Evolutionary conservation across 2,797 vertebrate species (phyloP).

Genomic region (Epinephelus awoara): DNA sequence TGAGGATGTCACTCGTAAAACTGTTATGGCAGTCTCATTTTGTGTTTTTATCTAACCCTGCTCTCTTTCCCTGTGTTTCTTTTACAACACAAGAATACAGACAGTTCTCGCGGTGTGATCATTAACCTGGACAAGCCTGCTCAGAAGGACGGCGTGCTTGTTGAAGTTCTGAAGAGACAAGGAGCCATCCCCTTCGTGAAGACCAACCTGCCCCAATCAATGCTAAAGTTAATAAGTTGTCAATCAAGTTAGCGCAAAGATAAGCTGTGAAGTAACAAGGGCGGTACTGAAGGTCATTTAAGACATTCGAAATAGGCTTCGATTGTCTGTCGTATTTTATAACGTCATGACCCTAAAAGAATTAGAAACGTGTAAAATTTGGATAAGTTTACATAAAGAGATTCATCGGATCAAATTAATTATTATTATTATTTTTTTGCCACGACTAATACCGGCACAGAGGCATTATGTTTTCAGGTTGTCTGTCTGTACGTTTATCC

Average conservation of each 20-base stretch:
- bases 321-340: too few species aligned
- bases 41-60: not conserved
- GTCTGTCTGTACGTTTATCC: too few species aligned
- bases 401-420: too few species aligned
- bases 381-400: too few species aligned
- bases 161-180: constrained; percentile 93
- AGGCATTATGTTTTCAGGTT: too few species aligned
- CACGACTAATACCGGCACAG: too few species aligned
- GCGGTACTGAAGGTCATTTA: too few species aligned
- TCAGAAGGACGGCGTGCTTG: constrained; percentile 87
- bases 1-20: not conserved
- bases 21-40: not conserved
- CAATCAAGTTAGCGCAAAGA: not conserved
- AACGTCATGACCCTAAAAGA: too few species aligned
- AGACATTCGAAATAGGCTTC: too few species aligned
- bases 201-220: constrained; percentile 93
- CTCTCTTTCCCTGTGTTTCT: not conserved
- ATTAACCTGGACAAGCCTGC: constrained; percentile 83
- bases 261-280: not conserved
- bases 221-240: constrained; percentile 86
- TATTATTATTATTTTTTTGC: too few species aligned
- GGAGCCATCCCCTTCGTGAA: constrained; percentile 95
- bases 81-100: constrained; percentile 82
- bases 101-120: constrained; percentile 87
- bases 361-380: too few species aligned